phyloP scores from a whole-genome alignment of 2,113 vertebrate species.

The Chamaea fasciata region DNA sequence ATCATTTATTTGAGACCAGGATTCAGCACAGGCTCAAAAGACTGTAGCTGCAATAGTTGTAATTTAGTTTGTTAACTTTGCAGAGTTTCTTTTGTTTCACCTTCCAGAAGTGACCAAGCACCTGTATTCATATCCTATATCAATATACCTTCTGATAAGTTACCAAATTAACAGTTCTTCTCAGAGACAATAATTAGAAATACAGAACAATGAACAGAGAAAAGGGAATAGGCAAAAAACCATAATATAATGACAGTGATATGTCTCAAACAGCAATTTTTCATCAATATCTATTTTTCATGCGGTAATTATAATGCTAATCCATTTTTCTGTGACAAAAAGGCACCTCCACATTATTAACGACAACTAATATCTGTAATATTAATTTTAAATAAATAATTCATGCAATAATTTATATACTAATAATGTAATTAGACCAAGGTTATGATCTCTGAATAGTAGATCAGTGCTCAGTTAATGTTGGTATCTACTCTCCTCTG shows the following conservation, averaged over 20 bases:
- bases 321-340: constrained; percentile 28
- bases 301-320: constrained; percentile 34
- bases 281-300: constrained; percentile 57
- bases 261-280: not conserved
- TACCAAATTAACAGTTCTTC: not conserved
- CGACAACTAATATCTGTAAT: constrained; percentile 10
- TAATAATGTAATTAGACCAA: constrained; percentile 57
- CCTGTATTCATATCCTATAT: not conserved
- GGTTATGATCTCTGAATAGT: constrained; percentile 47
- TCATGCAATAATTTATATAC: constrained; percentile 40
- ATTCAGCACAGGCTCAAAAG: not conserved
- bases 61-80: not conserved
- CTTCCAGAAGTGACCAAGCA: not conserved
- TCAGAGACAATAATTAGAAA: not conserved
- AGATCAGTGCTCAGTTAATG: not conserved
- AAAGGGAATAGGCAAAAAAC: not conserved
- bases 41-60: fast-evolving
- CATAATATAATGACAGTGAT: not conserved
- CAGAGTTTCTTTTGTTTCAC: not conserved
- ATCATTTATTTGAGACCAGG: not conserved
- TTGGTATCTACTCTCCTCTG: not conserved
- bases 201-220: not conserved
- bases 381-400: constrained; percentile 57
- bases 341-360: constrained; percentile 34
- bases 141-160: not conserved